phyloP scores from a whole-genome alignment of 2,113 vertebrate species.

The Anthoscopus minutus region DNA sequence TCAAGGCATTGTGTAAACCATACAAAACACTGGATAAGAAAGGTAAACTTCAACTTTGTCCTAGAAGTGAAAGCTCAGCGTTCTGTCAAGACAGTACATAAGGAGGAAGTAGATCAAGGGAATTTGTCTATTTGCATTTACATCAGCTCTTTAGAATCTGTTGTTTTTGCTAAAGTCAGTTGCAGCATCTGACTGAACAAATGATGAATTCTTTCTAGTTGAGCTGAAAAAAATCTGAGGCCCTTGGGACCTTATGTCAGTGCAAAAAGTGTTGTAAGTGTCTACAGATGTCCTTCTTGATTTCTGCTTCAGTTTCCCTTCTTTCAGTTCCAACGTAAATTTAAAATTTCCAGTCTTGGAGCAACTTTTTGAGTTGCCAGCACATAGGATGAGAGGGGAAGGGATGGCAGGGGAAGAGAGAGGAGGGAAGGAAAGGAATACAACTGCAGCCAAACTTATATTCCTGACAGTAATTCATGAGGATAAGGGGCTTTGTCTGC shows the following conservation, averaged over 20 bases:
- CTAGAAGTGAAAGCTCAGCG: neutral
- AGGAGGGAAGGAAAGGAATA: neutral
- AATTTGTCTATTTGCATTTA: slow-evolving; percentile 11
- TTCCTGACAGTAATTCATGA: neutral
- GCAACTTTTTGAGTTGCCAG: neutral
- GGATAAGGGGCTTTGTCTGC: neutral
- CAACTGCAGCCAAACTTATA: neutral
- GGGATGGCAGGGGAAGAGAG: rapidly evolving
- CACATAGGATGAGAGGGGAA: neutral
- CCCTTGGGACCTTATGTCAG: neutral
- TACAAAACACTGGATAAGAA: neutral
- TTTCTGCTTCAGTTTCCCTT: neutral
- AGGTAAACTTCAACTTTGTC: neutral
- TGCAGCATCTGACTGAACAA: neutral
- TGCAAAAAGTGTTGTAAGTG: neutral
- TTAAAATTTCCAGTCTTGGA: neutral
- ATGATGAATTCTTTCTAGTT: neutral
- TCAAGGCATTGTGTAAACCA: neutral
- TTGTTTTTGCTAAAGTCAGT: neutral
- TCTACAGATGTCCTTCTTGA: neutral
- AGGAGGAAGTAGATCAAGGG: neutral
- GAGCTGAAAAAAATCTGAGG: neutral
- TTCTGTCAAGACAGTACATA: neutral
- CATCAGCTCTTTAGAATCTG: neutral
- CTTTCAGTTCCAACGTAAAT: neutral